Evolutionary conservation across 1,140 invertebrate species (phyloP).

Genomic region (Dendroctonus valens): DNA sequence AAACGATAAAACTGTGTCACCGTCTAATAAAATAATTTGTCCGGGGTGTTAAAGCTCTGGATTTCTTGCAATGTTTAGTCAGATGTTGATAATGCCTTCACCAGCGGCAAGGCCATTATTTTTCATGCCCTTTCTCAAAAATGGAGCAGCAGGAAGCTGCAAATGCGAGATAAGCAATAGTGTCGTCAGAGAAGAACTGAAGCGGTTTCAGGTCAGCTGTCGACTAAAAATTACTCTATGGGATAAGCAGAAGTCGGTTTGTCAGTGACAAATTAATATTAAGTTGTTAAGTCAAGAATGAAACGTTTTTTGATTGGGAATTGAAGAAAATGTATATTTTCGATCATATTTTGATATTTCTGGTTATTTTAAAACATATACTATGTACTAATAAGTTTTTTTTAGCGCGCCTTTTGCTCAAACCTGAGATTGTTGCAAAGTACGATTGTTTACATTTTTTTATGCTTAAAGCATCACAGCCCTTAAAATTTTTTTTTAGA

Average conservation of each 20-base stretch:
- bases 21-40: slow-evolving; percentile 37
- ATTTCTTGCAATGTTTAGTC: slow-evolving; percentile 44
- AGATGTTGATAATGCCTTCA: slow-evolving; percentile 43
- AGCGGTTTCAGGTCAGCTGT: slow-evolving; percentile 31
- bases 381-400: too few relatives aligned
- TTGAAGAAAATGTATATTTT: too few relatives aligned
- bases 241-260: neutral
- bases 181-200: slow-evolving; percentile 29
- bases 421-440: too few relatives aligned
- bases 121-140: slow-evolving; percentile 41
- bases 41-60: slow-evolving; percentile 37
- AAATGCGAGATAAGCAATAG: slow-evolving; percentile 44
- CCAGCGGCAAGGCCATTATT: slow-evolving; percentile 46
- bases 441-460: too few relatives aligned
- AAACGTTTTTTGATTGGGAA: too few relatives aligned
- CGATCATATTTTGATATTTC: too few relatives aligned
- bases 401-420: too few relatives aligned
- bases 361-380: too few relatives aligned
- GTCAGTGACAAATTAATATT: too few relatives aligned
- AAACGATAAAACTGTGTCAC: slow-evolving; percentile 32
- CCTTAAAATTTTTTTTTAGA: too few relatives aligned
- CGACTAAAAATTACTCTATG: slow-evolving; percentile 41
- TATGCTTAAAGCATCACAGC: too few relatives aligned
- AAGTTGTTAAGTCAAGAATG: too few relatives aligned
- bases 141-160: slow-evolving; percentile 39